These are phyloP conservation scores for Amiota minor DNA, from an alignment of 2,888 invertebrate genomes.

Conservation along the genomic window DNA sequence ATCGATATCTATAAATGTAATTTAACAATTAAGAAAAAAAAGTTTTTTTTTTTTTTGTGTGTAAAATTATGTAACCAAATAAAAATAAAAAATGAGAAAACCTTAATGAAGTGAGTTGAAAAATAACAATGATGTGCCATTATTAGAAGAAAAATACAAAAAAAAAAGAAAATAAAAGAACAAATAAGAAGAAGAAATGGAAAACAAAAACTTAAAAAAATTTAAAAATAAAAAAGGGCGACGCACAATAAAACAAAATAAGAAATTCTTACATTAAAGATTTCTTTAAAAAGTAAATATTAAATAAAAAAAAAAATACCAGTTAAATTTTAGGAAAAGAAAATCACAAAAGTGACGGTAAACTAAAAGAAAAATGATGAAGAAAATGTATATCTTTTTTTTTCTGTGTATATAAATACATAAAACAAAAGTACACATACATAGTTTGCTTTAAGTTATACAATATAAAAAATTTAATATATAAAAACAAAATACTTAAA, in stretches of 20 bases:
- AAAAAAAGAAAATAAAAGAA: constrained; percentile 23
- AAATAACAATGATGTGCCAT: constrained; percentile 73
- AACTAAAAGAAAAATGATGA: too few species aligned
- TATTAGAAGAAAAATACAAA: constrained; percentile 62
- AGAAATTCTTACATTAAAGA: constrained; percentile 1
- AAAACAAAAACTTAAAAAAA: constrained; percentile 25
- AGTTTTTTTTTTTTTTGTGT: too few species aligned
- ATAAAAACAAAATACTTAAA: neutral
- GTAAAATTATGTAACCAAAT: neutral
- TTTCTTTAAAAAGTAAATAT: neutral
- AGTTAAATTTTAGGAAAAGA: neutral
- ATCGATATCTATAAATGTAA: too few species aligned
- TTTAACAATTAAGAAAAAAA: too few species aligned
- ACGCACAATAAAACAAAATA: constrained; percentile 15
- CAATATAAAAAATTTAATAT: neutral
- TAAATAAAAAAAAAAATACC: neutral
- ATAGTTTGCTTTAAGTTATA: constrained; percentile 4
- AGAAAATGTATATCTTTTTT: neutral
- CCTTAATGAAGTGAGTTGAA: constrained; percentile 49
- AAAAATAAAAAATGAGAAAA: constrained; percentile 28
- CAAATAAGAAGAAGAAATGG: constrained; percentile 14
- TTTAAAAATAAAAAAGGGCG: constrained; percentile 26
- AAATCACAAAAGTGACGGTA: too few species aligned
- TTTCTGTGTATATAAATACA: constrained; percentile 2
- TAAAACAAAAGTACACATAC: too few species aligned